A percentile compares a stretch with the other conserved stretches of the same genome.
Conservation (phyloP, 37 sponge, comb jelly and placozoan species). For the Halichondria panicea region DNA sequence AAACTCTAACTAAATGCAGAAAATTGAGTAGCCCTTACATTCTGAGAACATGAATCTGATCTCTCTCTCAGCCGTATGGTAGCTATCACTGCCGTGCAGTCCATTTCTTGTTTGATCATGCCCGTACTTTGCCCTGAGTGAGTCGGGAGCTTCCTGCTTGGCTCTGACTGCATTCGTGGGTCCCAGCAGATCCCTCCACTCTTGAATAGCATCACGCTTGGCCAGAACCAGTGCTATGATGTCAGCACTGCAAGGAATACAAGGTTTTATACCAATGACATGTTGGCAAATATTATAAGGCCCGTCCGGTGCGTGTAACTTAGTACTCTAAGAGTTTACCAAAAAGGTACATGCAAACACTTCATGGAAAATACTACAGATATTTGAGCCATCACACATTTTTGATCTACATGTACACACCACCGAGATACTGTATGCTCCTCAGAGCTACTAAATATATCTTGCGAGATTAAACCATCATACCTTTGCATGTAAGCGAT, state of each 20-base stretch:
- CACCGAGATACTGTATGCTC: background rate
- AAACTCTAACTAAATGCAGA: background rate
- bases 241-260: conserved; percentile 82
- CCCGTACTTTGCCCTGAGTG: conserved; percentile 87
- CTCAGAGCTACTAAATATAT: background rate
- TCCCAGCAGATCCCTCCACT: conserved; percentile 88
- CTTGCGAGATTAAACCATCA: background rate
- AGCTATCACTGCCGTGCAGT: conserved; percentile 93
- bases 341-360: too few relatives aligned
- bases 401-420: too few relatives aligned
- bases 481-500: conserved; percentile 96
- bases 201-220: conserved; percentile 78
- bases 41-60: conserved; percentile 93
- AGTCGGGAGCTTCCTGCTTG: conserved; percentile 53
- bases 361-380: too few relatives aligned
- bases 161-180: conserved; percentile 73
- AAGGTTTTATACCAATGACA: too few relatives aligned
- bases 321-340: too few relatives aligned
- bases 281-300: too few relatives aligned
- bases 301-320: too few relatives aligned
- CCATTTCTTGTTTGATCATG: conserved; percentile 86
- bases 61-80: conserved; percentile 87
- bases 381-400: too few relatives aligned
- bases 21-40: conserved; percentile 26
- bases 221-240: conserved; percentile 89